Evolutionary conservation across 2,888 invertebrate species (phyloP).

Genomic region (Drosophila suboccidentalis): DNA sequence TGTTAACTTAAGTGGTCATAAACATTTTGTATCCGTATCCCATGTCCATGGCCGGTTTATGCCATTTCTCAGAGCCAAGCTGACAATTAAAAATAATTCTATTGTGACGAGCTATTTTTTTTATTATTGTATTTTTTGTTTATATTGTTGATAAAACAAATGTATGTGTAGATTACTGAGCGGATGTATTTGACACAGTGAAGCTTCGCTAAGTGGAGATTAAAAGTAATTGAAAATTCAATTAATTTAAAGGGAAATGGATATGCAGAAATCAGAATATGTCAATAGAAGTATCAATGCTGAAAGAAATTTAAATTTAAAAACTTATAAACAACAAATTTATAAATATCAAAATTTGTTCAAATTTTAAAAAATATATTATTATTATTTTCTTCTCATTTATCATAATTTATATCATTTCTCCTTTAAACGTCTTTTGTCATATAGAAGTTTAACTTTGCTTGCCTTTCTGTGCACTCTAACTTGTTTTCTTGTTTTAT

Average conservation of each 20-base stretch:
- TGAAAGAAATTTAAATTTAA: neutral
- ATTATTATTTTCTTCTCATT: neutral
- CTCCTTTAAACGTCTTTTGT: neutral
- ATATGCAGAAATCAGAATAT: neutral
- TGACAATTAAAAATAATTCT: conserved; percentile 36
- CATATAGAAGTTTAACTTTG: neutral
- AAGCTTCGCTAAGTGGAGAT: neutral
- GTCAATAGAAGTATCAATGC: neutral
- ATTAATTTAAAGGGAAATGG: neutral
- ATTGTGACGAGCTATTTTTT: conserved; percentile 20
- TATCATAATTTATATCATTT: neutral
- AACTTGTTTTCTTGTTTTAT: neutral
- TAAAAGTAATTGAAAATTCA: neutral
- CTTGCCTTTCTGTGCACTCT: conserved; percentile 2
- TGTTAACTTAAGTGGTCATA: conserved; percentile 56
- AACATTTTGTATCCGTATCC: conserved; percentile 48
- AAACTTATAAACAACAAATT: neutral
- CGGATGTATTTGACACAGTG: conserved; percentile 22
- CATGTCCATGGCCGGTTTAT: conserved; percentile 14
- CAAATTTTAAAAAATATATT: neutral
- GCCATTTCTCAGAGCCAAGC: conserved; percentile 11
- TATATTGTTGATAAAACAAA: conserved; percentile 2
- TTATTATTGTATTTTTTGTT: conserved; percentile 1
- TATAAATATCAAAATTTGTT: neutral
- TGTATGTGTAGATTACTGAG: conserved; percentile 25